A percentile compares a stretch with the other conserved stretches of the same genome.
Conservation (phyloP, 2,113 vertebrate genomes). For the Orientallactaga bullata region DNA sequence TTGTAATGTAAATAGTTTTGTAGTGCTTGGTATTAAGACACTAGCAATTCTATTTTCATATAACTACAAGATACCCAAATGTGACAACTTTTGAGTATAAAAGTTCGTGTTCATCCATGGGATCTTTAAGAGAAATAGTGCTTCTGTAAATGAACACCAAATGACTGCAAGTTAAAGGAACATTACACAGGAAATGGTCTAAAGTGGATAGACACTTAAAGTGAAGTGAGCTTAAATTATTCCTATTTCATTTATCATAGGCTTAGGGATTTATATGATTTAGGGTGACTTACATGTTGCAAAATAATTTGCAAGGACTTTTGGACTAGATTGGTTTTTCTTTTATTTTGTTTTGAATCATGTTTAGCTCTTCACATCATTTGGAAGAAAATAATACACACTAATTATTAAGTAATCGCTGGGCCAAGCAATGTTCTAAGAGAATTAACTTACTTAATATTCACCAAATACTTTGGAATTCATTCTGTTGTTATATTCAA, state of each 20-base stretch:
- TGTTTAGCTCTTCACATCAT: not conserved
- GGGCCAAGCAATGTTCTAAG: not conserved
- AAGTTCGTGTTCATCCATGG: not conserved
- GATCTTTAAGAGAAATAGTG: constrained; percentile 6
- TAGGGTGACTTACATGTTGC: not conserved
- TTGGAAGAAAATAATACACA: constrained; percentile 9
- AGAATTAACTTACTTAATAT: constrained; percentile 23
- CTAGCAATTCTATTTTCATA: not conserved
- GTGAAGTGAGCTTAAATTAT: not conserved
- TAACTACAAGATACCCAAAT: constrained; percentile 4
- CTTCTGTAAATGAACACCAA: constrained; percentile 31
- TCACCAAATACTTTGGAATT: not conserved
- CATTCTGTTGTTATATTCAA: not conserved
- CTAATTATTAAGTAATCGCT: not conserved
- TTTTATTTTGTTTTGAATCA: not conserved
- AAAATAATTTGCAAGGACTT: constrained; percentile 3
- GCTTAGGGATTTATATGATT: not conserved
- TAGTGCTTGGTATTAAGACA: not conserved
- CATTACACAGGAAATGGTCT: constrained; percentile 56
- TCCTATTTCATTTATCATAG: not conserved
- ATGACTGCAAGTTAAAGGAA: constrained; percentile 40
- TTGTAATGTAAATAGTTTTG: not conserved
- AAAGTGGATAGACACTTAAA: constrained; percentile 24
- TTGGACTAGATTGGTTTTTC: not conserved
- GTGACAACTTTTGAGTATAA: not conserved